Evolutionary conservation across 1,140 invertebrate species (phyloP), one percentile per base, ranked within the genome.

Genomic region (Lucilia cuprina): DNA sequence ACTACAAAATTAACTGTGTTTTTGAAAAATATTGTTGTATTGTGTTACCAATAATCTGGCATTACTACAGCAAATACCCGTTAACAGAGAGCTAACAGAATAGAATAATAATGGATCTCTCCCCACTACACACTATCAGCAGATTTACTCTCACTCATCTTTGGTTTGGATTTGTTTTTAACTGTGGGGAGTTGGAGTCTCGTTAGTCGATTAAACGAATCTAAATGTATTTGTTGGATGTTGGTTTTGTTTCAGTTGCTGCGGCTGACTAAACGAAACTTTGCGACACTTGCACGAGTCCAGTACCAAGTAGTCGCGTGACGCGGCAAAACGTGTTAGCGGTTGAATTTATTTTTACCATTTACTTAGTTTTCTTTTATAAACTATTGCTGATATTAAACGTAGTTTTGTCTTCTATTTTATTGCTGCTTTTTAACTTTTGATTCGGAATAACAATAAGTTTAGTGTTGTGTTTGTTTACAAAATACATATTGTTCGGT

Each of bases 291-390:
- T 80, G 77, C 77, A 47, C 77, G 77, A 80, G 77, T 49, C 77
- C 77, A 80, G 77, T 80, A 80, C 21, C 77, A 50, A 80, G 77
- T 30, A 49, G 77, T 80, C 77, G 77, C 77, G 77, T 80, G 77
- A 80, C 49, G 77, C 77, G 77, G 77, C 77, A 80, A 80, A 80
- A 80, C 77, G 77, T 80, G 41, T 80, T 49, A 80, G 77, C 77
- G 77, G 77, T 80, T 80, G 47, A 80, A 80, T 12, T 19, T 80
- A 19, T 78, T 78, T 78, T n/a, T 41, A 19, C 14, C n/a, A 60
- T 78, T 41, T 30, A 30, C 25, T 30, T 19, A 41, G 41, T 41
- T 41, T 41, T 41, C 41, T 77, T n/a, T 77, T 41, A 17, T 14
- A 34, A 34, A 41, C 35, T 13, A 70, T 50, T n/a, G 25, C 25